Percentiles rank a stretch among this genome's conserved stretches.
phyloP scores from a whole-genome alignment of 2,113 vertebrate species.

The Myotis yumanensis region DNA sequence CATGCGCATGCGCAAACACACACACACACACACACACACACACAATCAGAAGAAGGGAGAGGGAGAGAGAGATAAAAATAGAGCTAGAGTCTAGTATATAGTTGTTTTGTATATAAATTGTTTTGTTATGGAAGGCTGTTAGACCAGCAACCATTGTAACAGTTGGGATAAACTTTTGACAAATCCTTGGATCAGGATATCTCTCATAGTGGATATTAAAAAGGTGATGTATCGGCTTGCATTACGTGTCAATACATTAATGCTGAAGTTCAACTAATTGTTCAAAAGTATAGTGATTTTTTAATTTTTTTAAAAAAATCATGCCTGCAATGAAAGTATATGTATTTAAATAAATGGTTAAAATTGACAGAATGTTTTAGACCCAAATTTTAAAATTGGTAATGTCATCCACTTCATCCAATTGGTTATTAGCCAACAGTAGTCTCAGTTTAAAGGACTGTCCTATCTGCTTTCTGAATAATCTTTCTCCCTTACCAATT shows the following conservation, averaged over 20 bases:
- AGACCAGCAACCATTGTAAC: not conserved
- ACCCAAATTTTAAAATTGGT: not conserved
- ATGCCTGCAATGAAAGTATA: not conserved
- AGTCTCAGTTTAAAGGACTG: not conserved
- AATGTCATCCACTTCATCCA: not conserved
- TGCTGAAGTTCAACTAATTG: not conserved
- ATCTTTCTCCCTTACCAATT: not conserved
- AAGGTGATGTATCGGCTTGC: not conserved
- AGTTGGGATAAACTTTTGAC: not conserved
- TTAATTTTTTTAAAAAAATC: constrained; percentile 6
- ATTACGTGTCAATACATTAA: not conserved
- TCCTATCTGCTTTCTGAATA: not conserved
- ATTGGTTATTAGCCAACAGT: not conserved
- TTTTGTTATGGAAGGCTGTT: not conserved
- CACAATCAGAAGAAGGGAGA: no score
- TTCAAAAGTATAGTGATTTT: not conserved
- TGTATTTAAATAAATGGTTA: not conserved
- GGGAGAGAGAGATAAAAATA: no score
- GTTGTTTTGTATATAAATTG: not conserved
- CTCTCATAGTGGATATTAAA: not conserved
- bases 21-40: not conserved
- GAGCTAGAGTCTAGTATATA: not conserved
- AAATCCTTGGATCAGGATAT: not conserved
- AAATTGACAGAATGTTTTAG: not conserved
- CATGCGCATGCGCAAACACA: accelerated